A percentile compares a stretch with the other conserved stretches of the same genome.
phyloP scores from a whole-genome alignment of 2,113 vertebrate genomes.

The Noturus placidus region DNA sequence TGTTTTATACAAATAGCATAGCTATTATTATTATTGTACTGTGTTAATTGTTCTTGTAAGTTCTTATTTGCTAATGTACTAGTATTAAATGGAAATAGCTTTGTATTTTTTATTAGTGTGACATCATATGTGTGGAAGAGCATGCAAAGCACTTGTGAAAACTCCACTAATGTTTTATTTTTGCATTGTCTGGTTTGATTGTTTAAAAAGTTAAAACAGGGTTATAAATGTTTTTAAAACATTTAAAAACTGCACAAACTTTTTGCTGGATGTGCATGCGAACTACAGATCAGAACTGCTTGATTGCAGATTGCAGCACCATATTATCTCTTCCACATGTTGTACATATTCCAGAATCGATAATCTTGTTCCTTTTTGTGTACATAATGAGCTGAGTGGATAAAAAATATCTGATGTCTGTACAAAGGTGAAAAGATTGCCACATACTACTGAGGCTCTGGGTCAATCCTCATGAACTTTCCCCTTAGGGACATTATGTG shows the following conservation, averaged over 20 bases:
- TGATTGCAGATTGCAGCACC: neutral
- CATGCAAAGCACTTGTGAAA: neutral
- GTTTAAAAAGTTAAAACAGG: neutral
- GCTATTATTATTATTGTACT: neutral
- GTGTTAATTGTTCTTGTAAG: neutral
- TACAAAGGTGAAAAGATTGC: constrained; percentile 55
- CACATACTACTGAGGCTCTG: constrained; percentile 34
- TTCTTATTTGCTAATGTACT: neutral
- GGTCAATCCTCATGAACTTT: constrained; percentile 42
- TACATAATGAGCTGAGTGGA: constrained; percentile 25
- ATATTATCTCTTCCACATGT: neutral
- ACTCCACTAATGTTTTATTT: neutral
- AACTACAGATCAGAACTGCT: neutral
- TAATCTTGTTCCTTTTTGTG: constrained; percentile 26
- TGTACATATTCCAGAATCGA: constrained; percentile 22
- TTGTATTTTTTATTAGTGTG: neutral
- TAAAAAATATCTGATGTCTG: constrained; percentile 14
- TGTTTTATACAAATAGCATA: neutral
- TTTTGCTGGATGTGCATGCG: neutral
- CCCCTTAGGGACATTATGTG: constrained; percentile 41
- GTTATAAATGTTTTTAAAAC: too few species aligned
- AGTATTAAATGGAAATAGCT: neutral
- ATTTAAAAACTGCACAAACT: neutral
- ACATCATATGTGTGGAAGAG: neutral
- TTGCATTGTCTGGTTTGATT: neutral